A percentile compares a stretch with the other conserved stretches of the same genome.
These are phyloP conservation scores for Hephaestus fuliginosus DNA, from an alignment of 2,797 vertebrate species.

Conservation along the genomic window DNA sequence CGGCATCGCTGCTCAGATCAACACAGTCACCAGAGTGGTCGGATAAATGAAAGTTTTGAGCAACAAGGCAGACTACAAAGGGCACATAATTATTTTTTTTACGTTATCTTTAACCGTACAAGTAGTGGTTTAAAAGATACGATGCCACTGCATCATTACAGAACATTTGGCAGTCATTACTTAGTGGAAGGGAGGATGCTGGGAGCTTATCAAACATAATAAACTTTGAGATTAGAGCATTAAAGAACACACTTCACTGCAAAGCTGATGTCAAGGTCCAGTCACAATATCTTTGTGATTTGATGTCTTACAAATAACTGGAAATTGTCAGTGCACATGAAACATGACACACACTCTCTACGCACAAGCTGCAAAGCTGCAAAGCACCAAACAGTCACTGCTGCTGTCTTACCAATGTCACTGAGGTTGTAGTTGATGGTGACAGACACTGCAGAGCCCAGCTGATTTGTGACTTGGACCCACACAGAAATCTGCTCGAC, in stretches of 20 bases:
- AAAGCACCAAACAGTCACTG: background rate
- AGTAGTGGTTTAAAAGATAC: background rate
- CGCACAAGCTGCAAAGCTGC: background rate
- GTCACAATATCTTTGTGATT: background rate
- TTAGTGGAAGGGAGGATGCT: background rate
- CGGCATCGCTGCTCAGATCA: constrained; percentile 85
- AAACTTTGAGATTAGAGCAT: constrained; percentile 1
- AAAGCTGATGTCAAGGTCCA: background rate
- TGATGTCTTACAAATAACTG: background rate
- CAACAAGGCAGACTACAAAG: background rate
- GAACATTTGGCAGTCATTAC: background rate
- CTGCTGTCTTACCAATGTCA: constrained; percentile 85
- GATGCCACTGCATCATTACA: background rate
- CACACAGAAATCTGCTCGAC: constrained; percentile 80
- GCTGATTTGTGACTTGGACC: constrained; percentile 81
- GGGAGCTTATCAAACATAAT: background rate
- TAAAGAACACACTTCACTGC: background rate
- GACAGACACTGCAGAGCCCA: constrained; percentile 83
- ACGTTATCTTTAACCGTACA: background rate
- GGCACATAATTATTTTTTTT: background rate
- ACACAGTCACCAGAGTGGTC: background rate
- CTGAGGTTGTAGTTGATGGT: constrained; percentile 74
- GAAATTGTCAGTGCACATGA: background rate
- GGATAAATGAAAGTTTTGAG: background rate
- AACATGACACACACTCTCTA: background rate